phyloP scores from a whole-genome alignment of 2,888 invertebrate genomes.

The Hyalella azteca region DNA sequence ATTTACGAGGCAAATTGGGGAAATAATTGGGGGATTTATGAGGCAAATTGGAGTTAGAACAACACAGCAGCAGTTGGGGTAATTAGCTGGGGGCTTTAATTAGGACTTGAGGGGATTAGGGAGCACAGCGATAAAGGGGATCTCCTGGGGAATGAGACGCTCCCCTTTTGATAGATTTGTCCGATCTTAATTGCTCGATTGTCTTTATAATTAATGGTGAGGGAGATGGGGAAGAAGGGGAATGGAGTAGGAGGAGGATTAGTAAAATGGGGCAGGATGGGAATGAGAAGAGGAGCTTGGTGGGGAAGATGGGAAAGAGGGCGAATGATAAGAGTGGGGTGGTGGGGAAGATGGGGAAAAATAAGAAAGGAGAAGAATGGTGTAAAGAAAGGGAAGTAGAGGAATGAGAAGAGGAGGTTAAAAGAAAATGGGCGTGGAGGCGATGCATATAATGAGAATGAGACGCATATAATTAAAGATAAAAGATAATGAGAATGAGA shows the following conservation, averaged over 20 bases:
- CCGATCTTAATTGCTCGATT: not conserved
- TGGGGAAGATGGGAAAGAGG: not conserved
- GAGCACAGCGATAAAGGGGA: not conserved
- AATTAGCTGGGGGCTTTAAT: constrained; percentile 9
- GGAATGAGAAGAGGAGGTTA: not conserved
- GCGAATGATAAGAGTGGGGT: not conserved
- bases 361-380: not conserved
- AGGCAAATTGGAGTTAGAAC: not conserved
- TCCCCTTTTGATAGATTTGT: constrained; percentile 5
- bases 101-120: constrained; percentile 18
- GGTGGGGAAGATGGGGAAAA: not conserved
- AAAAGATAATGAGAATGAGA: not conserved
- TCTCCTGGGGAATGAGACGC: not conserved
- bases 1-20: not conserved
- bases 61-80: too few relatives aligned
- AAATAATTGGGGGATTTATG: not conserved
- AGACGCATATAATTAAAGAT: not conserved
- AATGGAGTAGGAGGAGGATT: not conserved
- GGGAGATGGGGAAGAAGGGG: not conserved
- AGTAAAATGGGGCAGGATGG: not conserved
- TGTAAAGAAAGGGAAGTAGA: not conserved
- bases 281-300: not conserved
- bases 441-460: not conserved
- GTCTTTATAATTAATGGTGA: not conserved
- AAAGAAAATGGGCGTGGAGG: not conserved